Conservation (phyloP, 2,797 vertebrate species). For the Fratercula arctica region DNA sequence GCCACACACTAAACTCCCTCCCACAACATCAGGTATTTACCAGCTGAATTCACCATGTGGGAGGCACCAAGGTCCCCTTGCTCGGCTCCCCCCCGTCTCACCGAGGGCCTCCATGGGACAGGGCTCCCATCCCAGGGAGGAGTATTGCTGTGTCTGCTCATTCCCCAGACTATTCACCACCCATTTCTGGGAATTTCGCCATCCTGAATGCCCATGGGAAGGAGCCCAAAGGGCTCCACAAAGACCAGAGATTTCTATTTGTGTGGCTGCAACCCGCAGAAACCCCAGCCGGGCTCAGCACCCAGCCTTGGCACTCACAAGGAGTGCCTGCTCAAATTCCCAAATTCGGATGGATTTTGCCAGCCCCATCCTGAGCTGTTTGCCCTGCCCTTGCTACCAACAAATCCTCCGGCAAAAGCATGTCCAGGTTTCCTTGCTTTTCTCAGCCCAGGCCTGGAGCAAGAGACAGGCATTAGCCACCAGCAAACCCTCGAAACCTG, state of each 20-base stretch:
- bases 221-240: not conserved
- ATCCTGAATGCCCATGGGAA: not conserved
- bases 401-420: not conserved
- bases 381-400: not conserved
- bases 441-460: not conserved
- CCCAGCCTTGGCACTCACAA: rapidly evolving
- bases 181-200: not conserved
- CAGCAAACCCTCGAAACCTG: not conserved
- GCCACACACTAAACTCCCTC: not conserved
- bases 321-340: not conserved
- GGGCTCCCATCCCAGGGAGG: not conserved
- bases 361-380: not conserved
- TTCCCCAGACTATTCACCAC: not conserved
- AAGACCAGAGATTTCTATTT: not conserved
- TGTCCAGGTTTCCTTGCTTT: not conserved
- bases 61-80: not conserved
- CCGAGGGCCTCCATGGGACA: rapidly evolving
- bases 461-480: not conserved
- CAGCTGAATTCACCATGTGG: not conserved
- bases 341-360: not conserved
- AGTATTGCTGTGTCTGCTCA: not conserved
- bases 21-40: not conserved
- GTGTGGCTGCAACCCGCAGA: not conserved
- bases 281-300: not conserved
- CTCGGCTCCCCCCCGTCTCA: rapidly evolving